Conservation (phyloP, 37 sponge, comb jelly and placozoan genomes). For the Beroe ovata region DNA sequence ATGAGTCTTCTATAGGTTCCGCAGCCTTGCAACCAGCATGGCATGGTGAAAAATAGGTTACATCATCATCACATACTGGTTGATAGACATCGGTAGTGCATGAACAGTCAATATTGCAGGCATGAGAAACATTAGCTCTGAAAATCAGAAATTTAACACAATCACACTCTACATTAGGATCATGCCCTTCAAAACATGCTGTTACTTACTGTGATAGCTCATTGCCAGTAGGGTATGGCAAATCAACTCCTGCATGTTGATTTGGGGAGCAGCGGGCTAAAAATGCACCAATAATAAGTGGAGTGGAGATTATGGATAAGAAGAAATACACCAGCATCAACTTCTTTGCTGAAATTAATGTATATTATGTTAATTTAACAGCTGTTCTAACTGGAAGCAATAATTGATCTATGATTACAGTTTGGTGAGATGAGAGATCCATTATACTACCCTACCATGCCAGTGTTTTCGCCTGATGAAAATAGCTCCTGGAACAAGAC, state of each 20-base stretch:
- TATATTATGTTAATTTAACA: too few species aligned
- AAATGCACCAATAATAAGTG: background rate
- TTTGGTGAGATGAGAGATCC: too few species aligned
- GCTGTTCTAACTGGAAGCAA: too few species aligned
- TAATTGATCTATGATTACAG: too few species aligned
- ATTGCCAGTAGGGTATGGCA: constrained; percentile 8
- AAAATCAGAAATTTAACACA: too few species aligned
- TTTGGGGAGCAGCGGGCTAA: background rate
- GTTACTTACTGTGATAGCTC: too few species aligned
- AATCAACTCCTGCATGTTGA: constrained; percentile 14
- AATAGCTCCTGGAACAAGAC: constrained; percentile 15
- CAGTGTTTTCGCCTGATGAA: constrained; percentile 10
- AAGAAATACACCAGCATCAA: background rate
- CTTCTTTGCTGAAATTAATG: constrained; percentile 15
- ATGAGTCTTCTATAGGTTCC: background rate
- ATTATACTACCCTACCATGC: background rate
- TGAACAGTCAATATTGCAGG: constrained; percentile 22
- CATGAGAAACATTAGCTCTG: background rate
- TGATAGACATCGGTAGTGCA: constrained; percentile 50
- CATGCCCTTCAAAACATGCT: too few species aligned
- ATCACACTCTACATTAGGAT: too few species aligned
- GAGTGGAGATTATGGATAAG: background rate
- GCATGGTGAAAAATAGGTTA: constrained; percentile 57
- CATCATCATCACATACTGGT: constrained; percentile 51
- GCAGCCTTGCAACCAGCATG: constrained; percentile 46